phyloP scores from a whole-genome alignment of 2,888 invertebrate genomes.

The Agonum fuliginosum region DNA sequence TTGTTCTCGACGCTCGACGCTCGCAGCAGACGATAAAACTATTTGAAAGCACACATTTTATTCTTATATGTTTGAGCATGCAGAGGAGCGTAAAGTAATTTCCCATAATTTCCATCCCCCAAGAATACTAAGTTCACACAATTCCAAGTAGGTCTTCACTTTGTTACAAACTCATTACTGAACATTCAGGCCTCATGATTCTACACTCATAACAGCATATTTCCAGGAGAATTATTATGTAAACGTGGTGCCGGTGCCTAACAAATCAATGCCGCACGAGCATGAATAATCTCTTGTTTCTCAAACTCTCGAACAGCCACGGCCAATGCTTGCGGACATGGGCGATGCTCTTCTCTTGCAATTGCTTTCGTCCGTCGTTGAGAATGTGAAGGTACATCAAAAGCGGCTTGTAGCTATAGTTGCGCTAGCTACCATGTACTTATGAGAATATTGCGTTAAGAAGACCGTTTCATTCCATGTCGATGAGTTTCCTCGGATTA shows the following conservation, averaged over 20 bases:
- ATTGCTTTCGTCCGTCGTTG: no score
- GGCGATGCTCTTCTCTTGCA: no score
- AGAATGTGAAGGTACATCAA: slow-evolving; percentile 17
- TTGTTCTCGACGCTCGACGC: no score
- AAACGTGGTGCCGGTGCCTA: slow-evolving; percentile 4
- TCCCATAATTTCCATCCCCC: slow-evolving; percentile 6
- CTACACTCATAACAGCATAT: slow-evolving; percentile 20
- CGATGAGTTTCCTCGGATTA: neutral
- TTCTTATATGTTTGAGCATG: neutral
- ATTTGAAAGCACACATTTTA: neutral
- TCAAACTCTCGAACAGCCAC: neutral
- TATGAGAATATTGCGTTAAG: neutral
- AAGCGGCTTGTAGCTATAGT: no score
- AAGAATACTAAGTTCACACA: slow-evolving; percentile 8
- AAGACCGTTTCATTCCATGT: neutral
- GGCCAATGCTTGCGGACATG: neutral
- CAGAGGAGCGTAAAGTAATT: neutral
- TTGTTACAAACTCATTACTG: slow-evolving; percentile 37
- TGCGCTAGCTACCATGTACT: neutral
- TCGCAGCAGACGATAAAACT: neutral
- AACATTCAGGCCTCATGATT: slow-evolving; percentile 20
- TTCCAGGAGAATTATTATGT: slow-evolving; percentile 42
- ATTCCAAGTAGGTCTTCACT: slow-evolving; percentile 10
- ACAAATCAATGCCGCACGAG: slow-evolving; percentile 26
- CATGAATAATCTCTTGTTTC: slow-evolving; percentile 40